phyloP scores from a whole-genome alignment of 2,888 invertebrate species.

The Seira musarum region DNA sequence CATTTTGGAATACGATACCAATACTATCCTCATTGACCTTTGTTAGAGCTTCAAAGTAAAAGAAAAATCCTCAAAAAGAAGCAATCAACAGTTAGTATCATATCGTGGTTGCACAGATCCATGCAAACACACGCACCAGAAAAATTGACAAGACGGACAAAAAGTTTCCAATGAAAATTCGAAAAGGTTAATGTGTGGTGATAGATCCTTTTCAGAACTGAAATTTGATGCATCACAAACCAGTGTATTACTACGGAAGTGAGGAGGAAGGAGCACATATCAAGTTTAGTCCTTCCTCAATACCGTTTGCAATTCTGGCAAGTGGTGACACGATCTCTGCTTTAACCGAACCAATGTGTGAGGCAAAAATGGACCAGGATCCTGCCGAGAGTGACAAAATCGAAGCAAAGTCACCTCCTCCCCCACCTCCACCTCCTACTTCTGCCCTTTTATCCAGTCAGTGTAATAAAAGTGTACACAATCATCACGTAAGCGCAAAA shows the following conservation, averaged over 20 bases:
- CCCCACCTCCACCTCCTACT: conserved; percentile 50
- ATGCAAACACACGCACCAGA: background rate
- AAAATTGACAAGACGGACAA: too few species aligned
- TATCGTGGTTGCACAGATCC: too few species aligned
- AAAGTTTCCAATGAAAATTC: too few species aligned
- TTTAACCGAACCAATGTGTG: conserved; percentile 69
- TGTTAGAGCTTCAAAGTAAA: too few species aligned
- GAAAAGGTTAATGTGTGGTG: background rate
- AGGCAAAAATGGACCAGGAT: conserved; percentile 70
- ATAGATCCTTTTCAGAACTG: background rate
- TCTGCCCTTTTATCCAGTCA: conserved; percentile 50
- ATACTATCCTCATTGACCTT: too few species aligned
- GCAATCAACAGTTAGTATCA: too few species aligned
- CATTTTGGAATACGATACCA: too few species aligned
- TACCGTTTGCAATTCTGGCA: conserved; percentile 64
- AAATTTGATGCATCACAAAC: conserved; percentile 64
- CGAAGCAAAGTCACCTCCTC: conserved; percentile 63
- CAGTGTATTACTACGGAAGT: conserved; percentile 54
- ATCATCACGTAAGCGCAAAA: conserved; percentile 46
- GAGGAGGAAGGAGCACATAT: conserved; percentile 50
- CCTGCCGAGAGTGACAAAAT: conserved; percentile 69
- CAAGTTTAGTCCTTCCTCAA: conserved; percentile 52
- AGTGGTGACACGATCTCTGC: conserved; percentile 59
- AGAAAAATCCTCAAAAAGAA: too few species aligned
- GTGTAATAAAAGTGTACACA: conserved; percentile 53